Evolutionary conservation across 1,140 invertebrate species (phyloP), one percentile per base, ranked within the genome.

Genomic region (Mylabris phalerata): DNA sequence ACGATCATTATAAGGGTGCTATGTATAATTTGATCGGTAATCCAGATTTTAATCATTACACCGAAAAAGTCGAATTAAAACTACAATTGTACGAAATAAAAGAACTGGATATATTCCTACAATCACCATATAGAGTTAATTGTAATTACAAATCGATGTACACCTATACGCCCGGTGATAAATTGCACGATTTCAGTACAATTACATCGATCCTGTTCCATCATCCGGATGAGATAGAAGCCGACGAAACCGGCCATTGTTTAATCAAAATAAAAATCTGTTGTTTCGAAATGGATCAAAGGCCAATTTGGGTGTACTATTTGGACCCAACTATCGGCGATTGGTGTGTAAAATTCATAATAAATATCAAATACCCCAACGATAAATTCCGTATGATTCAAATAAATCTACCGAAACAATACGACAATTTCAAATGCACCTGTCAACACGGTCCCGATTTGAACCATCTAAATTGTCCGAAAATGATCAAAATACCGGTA

Each of bases 251-350:
- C 3, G 68, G 68, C 0, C 41, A 24, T 5, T 54, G 48, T 26
- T 42, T 24, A 9, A 24, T 62, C 4, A 48, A 27, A 9, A 38
- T 59, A 10, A 50, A 25, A 3, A 32, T 64, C 7, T 59, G 62
- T 49, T 64, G 49, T 40, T 38, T 54, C 3, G 45, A 54, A 44
- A 24, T 48, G 13, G 56, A 50, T 4, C 38, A 24, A 1, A 48
- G 45, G 13, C 51, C 19, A 5, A 38, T 49, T 9, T 65, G 55
- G 38, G 25, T 69, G 26, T 63, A 63, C 42, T 68, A 66, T 43
- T 45, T 50, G 19, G 66, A 68, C 49, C 42, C 45, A 25, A 60
- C 62, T 25, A 45, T 67, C n/a, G 70, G 70, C 3, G 69, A 69
- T 61, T 72, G 68, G 44, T 63, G 64, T 7, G 52, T 70, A 2